A percentile compares a stretch with the other conserved stretches of the same genome.
These are phyloP conservation scores for Fregetta grallaria DNA, from an alignment of 2,113 vertebrate genomes.

Conservation along the genomic window DNA sequence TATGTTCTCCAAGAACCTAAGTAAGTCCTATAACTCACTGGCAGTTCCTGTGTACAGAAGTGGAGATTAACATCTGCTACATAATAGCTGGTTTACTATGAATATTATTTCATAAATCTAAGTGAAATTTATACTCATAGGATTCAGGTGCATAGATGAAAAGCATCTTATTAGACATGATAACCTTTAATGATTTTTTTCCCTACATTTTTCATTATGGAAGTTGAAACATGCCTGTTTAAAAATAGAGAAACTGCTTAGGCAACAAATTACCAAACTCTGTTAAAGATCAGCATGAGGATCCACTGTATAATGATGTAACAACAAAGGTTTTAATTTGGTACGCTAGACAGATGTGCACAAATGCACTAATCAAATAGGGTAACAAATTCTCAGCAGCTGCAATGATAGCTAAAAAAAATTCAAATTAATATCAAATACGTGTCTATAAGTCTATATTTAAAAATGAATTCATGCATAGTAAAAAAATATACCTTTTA, in stretches of 20 bases:
- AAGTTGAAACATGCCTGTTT: background rate
- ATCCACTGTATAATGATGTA: background rate
- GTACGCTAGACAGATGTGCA: background rate
- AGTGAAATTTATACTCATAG: background rate
- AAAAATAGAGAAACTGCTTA: background rate
- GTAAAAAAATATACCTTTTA: background rate
- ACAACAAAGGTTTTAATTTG: background rate
- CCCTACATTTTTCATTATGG: background rate
- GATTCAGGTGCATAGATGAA: background rate
- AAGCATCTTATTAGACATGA: background rate
- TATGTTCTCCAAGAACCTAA: background rate
- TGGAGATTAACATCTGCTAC: background rate
- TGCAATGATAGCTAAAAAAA: background rate
- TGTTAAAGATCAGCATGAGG: background rate
- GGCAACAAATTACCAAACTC: background rate
- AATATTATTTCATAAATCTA: background rate
- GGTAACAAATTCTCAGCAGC: background rate
- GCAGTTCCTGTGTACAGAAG: background rate
- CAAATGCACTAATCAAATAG: background rate
- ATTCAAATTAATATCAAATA: background rate
- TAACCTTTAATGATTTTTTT: background rate
- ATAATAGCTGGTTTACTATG: background rate
- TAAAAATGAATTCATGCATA: background rate
- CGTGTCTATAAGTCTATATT: background rate
- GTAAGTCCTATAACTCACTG: background rate